A percentile compares a stretch with the other conserved stretches of the same genome.
Conservation (phyloP, 2,113 vertebrate genomes). For the Microtus oregoni region DNA sequence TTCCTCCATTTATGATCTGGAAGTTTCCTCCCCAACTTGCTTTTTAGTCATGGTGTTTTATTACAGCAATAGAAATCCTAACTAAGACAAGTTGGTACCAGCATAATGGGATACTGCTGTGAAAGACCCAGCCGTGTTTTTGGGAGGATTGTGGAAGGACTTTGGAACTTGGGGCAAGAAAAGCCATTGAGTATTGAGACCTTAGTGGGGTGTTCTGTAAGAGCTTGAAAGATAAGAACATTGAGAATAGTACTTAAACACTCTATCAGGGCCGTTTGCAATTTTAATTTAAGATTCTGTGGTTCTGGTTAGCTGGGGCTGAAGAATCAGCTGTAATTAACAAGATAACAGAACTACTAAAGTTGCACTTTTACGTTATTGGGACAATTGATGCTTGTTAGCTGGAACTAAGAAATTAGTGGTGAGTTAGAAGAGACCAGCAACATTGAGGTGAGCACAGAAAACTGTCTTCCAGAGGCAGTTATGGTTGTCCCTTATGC, state of each 20-base stretch:
- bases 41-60: background rate
- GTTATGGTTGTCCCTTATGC: background rate
- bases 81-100: background rate
- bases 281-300: background rate
- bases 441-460: background rate
- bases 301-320: too few relatives aligned
- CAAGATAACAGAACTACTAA: background rate
- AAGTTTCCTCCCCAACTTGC: background rate
- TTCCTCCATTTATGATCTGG: background rate
- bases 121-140: background rate
- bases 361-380: background rate
- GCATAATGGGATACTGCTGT: background rate
- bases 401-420: background rate
- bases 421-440: background rate
- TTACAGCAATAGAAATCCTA: background rate
- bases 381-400: background rate
- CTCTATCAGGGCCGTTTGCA: background rate
- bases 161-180: background rate
- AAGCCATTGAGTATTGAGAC: background rate
- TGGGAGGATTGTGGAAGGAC: background rate
- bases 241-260: background rate
- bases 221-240: background rate
- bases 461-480: background rate
- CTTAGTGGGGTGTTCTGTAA: background rate
- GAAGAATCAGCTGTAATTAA: background rate